phyloP scores from a whole-genome alignment of 2,797 vertebrate species.

The Alosa sapidissima region DNA sequence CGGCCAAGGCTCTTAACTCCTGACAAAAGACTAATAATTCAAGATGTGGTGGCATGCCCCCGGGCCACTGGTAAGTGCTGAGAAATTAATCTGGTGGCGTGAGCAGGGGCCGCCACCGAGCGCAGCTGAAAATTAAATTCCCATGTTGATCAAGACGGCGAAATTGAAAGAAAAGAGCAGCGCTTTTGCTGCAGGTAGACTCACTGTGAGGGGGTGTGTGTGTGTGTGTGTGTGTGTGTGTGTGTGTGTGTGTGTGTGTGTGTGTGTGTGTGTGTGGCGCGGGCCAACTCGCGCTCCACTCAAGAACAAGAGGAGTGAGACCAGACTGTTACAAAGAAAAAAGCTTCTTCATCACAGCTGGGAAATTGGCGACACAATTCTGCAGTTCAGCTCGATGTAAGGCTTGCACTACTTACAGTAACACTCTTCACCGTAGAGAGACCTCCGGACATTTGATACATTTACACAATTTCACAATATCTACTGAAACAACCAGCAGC shows the following conservation, averaged over 20 bases:
- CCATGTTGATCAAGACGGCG: constrained; percentile 41
- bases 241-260: neutral
- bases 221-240: neutral
- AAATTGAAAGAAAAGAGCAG: constrained; percentile 43
- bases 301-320: constrained; percentile 9
- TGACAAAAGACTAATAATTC: constrained; percentile 47
- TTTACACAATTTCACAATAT: neutral
- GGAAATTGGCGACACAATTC: constrained; percentile 8
- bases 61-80: constrained; percentile 51
- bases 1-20: constrained; percentile 44
- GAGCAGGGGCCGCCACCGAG: neutral
- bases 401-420: constrained; percentile 3
- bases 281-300: neutral
- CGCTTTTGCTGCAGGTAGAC: neutral
- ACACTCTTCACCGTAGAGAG: neutral
- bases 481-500: neutral
- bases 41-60: constrained; percentile 44
- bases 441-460: neutral
- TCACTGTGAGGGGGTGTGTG: neutral
- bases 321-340: neutral
- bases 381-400: constrained; percentile 5
- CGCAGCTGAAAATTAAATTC: constrained; percentile 47
- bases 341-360: constrained; percentile 8
- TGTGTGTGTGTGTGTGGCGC: neutral
- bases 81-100: constrained; percentile 52